These are phyloP conservation scores for Portunus trituberculatus DNA, from an alignment of 1,140 invertebrate genomes.

Conservation along the genomic window DNA sequence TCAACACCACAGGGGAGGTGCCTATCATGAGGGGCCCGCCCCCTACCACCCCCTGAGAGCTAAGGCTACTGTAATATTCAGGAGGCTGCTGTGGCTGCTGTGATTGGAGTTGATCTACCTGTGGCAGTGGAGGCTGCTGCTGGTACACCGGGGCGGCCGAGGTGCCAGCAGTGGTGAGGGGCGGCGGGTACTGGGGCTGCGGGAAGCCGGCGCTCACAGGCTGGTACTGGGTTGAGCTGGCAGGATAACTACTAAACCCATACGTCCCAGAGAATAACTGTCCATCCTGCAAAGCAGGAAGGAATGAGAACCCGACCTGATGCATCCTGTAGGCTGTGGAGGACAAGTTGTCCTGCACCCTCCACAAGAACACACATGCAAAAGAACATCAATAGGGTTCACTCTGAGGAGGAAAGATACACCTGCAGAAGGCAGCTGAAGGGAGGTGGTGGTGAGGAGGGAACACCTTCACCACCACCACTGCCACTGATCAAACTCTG, in stretches of 20 bases:
- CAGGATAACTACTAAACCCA: constrained; percentile 49
- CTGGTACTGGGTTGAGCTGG: constrained; percentile 62
- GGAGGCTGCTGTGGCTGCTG: constrained; percentile 64
- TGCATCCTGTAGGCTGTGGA: not conserved
- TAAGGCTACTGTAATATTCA: constrained; percentile 69
- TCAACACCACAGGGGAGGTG: constrained; percentile 47
- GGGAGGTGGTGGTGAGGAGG: too few relatives aligned
- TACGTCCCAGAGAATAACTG: constrained; percentile 57
- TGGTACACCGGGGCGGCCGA: constrained; percentile 69
- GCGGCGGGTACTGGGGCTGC: constrained; percentile 66
- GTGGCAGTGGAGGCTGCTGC: constrained; percentile 78
- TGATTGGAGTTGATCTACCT: constrained; percentile 79
- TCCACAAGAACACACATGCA: too few relatives aligned
- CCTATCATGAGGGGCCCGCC: constrained; percentile 56
- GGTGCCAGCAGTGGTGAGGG: constrained; percentile 29
- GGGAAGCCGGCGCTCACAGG: constrained; percentile 57
- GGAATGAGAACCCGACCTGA: not conserved
- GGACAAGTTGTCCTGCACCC: not conserved
- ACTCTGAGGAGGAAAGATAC: too few relatives aligned
- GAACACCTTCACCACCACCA: too few relatives aligned
- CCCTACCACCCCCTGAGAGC: constrained; percentile 61
- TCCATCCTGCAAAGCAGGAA: constrained; percentile 62
- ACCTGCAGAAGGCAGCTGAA: too few relatives aligned
- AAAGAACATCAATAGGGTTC: too few relatives aligned
- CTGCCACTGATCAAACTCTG: too few relatives aligned